Evolutionary conservation across 92 coral and sea anemone genomes (phyloP).

Genomic region (Palythoa grandis): DNA sequence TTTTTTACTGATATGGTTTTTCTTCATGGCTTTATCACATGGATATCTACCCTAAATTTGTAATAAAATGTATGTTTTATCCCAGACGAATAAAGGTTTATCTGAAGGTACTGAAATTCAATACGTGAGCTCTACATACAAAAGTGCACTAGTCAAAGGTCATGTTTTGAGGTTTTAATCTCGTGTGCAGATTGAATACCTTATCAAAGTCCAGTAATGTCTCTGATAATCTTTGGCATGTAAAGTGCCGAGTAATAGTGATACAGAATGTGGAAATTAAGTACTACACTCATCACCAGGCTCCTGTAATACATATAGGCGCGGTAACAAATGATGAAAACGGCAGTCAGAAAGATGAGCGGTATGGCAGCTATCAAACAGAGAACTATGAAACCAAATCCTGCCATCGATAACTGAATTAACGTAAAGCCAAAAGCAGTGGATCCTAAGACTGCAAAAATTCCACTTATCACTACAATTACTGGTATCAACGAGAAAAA

Average conservation of each 20-base stretch:
- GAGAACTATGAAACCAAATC: conserved; percentile 4
- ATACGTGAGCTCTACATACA: too few species aligned
- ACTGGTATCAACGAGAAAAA: conserved; percentile 8
- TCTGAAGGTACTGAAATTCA: too few species aligned
- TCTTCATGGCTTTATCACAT: too few species aligned
- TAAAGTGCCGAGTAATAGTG: conserved; percentile 37
- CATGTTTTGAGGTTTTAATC: too few species aligned
- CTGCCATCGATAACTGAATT: conserved; percentile 32
- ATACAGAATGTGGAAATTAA: conserved; percentile 27
- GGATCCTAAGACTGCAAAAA: not conserved
- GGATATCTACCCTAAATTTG: too few species aligned
- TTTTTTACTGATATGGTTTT: too few species aligned
- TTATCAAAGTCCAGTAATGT: conserved; percentile 27
- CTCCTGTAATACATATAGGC: conserved; percentile 41
- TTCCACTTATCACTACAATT: not conserved
- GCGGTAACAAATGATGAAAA: conserved; percentile 32
- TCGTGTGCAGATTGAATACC: not conserved
- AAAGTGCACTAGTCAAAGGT: too few species aligned
- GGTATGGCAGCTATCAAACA: conserved; percentile 27
- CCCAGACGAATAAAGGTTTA: too few species aligned
- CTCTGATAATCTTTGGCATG: conserved; percentile 39
- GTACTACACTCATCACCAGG: conserved; percentile 30
- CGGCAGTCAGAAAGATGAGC: conserved; percentile 9
- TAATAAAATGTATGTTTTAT: too few species aligned
- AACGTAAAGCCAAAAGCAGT: conserved; percentile 13